Base-by-base conservation (phyloP, 2,113 vertebrate genomes). In the Pteronura brasiliensis region DNA sequence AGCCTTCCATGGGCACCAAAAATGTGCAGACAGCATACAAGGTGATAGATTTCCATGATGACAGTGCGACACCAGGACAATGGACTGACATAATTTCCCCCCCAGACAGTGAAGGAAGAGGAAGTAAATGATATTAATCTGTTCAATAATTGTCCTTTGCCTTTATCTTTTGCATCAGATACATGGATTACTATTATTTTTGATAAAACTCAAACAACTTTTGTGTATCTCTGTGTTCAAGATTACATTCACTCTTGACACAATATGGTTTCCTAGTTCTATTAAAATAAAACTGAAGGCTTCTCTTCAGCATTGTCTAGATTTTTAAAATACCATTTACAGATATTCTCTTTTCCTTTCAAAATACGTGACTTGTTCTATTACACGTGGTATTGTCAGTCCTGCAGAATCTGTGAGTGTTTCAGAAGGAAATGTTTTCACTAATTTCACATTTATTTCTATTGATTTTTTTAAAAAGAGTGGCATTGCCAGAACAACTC, bases 381-480 rank as follows among this genome's bases (percentile, higher is more conserved):
- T 83, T 88, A 31, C 65, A 34, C 20, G 71, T 77, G 61, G 31
- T 44, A 61, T 42, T 7, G 31, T 44, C 25, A 52, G 7, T 85
- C 44, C 17, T 69, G 34, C 44, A 71, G 27, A 90, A 86, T 59
- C n/a, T 79, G 47, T 42, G 69, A 90, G 27, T 81, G 17, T 92
- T 39, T 93, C 52, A 47, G 63, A 81, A 72, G 34, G 25, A 89
- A 94, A 86, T 49, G 21, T 81, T 96, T 93, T 88, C 36, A 82
- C 57, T 96, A 80, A 92, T 81, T 95, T 96, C 74, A 71, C 69
- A 93, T 96, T 96, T 97, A 87, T 90, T 95, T 93, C 18, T 85
- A 92, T 87, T 92, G 87, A 65, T n/a, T 65, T 96, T 59, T 86
- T 34, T 3, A 5, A 17, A 86, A 93, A 90, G 36, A 86, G 59